These are phyloP conservation scores for Dasypus novemcinctus DNA, from an alignment of 2,113 vertebrate genomes.

Conservation along the genomic window DNA sequence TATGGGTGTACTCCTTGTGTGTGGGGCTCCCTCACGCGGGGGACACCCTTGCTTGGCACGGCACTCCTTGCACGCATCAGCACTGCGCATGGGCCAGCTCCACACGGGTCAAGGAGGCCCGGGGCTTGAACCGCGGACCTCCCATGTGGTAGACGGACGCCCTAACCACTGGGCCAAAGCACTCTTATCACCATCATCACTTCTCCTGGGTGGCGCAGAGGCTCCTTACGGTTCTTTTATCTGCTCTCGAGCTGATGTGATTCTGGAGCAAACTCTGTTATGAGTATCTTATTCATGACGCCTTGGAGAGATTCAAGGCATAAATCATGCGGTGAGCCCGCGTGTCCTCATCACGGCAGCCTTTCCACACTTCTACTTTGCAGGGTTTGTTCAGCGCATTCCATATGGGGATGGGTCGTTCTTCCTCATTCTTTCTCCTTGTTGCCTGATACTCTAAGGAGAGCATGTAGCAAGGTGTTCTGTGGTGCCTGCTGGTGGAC, in stretches of 20 bases:
- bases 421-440: not conserved
- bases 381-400: not conserved
- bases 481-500: accelerated
- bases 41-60: too few relatives aligned
- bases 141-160: too few relatives aligned
- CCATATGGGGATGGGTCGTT: accelerated
- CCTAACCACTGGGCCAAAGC: too few relatives aligned
- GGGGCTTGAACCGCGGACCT: too few relatives aligned
- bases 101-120: too few relatives aligned
- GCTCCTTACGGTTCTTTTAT: not conserved
- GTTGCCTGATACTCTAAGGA: not conserved
- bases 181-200: accelerated
- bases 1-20: too few relatives aligned
- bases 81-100: too few relatives aligned
- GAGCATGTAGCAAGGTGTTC: accelerated
- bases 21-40: too few relatives aligned
- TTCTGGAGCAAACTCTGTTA: not conserved
- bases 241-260: not conserved
- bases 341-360: accelerated
- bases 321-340: accelerated
- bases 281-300: not conserved
- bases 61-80: too few relatives aligned
- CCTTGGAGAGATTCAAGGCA: not conserved
- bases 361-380: accelerated
- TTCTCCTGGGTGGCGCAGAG: accelerated